A percentile compares a stretch with the other conserved stretches of the same genome.
These are phyloP conservation scores for Camponotus floridanus DNA, from an alignment of 1,140 invertebrate genomes.

Conservation along the genomic window DNA sequence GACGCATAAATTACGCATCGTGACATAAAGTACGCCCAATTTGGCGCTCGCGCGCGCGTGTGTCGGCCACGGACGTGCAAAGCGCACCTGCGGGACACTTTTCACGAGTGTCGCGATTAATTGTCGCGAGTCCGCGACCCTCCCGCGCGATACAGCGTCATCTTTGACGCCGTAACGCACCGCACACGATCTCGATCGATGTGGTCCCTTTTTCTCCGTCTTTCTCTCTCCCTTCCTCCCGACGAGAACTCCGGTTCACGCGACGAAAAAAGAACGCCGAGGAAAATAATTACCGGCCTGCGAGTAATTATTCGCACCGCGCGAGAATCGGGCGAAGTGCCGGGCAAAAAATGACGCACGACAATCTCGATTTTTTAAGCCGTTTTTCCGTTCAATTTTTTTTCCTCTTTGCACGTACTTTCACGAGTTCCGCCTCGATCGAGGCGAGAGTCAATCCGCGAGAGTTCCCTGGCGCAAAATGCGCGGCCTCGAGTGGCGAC, in stretches of 20 bases:
- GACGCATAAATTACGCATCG: conserved; percentile 72
- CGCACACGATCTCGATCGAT: conserved; percentile 35
- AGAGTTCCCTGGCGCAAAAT: neutral
- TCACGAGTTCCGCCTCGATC: conserved; percentile 46
- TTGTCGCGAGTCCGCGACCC: conserved; percentile 28
- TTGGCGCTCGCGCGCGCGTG: conserved; percentile 42
- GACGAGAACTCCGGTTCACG: neutral
- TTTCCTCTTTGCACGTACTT: conserved; percentile 30
- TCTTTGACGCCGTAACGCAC: neutral
- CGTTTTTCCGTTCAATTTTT: conserved; percentile 23
- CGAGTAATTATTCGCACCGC: conserved; percentile 59
- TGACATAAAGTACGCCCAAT: conserved; percentile 75
- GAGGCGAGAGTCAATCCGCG: neutral
- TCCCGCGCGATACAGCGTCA: conserved; percentile 22
- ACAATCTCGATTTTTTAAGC: conserved; percentile 36
- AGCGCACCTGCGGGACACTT: conserved; percentile 20
- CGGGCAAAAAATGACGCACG: conserved; percentile 13
- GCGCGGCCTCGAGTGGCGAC: conserved; percentile 6
- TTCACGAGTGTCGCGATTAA: conserved; percentile 45
- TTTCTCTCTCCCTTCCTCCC: no score
- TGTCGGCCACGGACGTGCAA: neutral
- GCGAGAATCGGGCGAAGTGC: neutral
- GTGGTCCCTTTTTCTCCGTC: neutral
- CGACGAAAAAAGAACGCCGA: conserved; percentile 55
- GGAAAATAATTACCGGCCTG: conserved; percentile 69